Evolutionary conservation across 2,113 vertebrate species (phyloP), one percentile per base, ranked within the genome.

Genomic region (Eleginops maclovinus): DNA sequence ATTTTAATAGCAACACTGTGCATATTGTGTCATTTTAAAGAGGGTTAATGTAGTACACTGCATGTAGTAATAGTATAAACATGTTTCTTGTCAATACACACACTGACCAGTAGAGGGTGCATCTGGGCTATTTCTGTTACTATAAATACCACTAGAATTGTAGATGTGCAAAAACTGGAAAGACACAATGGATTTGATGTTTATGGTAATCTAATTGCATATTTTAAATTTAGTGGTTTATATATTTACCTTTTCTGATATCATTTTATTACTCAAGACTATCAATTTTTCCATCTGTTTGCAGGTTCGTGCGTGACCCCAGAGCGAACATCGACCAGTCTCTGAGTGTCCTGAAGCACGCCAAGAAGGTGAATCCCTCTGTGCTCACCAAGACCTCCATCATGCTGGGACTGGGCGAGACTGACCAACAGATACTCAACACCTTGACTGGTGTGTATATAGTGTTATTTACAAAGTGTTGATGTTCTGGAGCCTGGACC

Each of bases 391-490:
- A 99, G 93, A 99, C 98, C 0, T 99, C 98, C 51, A 94, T 99
- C 53, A 99, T 99, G 98, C 78, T 99, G 88, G 98, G 98, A 12
- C 92, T 99, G 0, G 98, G 98, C 0, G 98, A 99, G 89, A 96
- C 94, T 0, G 96, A 99, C 0, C 93, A 95, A 3, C 96, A 99
- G 89, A 88, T 99, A 2, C 81, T 93, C 2, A 58, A 94, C 68
- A 96, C 96, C 0, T 85, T 99, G 95, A 95, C 94, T 64, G 90
- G 98, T 99, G 88, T 19, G 86, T 76, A 72, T 22, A 59, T 53
- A 1, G 44, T 12, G 22, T 61, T 12, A 22, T 47, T 21, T 49
- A 4, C 12, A n/a, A 13, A 28, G 24, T 15, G 4, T 22, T 19
- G 4, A 61, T 12, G 10, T 36, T 36, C 6, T 5, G 8, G 31